Evolutionary conservation across 2,888 invertebrate species (phyloP), one percentile per base, ranked within the genome.

Genomic region (Catocala nupta): DNA sequence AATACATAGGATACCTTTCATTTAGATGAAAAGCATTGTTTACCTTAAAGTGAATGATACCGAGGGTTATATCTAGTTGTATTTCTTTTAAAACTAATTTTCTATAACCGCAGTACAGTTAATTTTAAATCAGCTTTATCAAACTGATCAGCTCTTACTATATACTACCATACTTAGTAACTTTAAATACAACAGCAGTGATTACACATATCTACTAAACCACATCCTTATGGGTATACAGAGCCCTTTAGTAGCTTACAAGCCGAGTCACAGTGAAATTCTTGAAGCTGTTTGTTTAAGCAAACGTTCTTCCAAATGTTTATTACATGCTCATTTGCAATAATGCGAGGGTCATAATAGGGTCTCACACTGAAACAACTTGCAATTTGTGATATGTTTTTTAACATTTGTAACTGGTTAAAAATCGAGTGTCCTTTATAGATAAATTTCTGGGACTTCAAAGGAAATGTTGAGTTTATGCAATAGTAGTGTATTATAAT

Each of bases 301-400:
- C 42, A 52, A 52, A 52, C 42, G 52, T 52, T 52, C 16, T 52
- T 52, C 16, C 42, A 52, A 52, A 52, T 52, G 42, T 42, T 52
- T 52, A 52, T 52, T 52, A 42, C 42, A 16, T 13, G 52, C 39
- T 39, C 42, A 16, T 52, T 52, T 42, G 13, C 52, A 16, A 52
- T 52, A 52, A 52, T 16, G 42, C 60, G 47, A 52, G 16, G 42
- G 42, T 52, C 11, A 42, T 52, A 16, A 42, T 16, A 16, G 16
- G 25, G 42, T 25, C 42, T 52, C 42, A 42, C 1, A n/a, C 13
- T 16, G 0, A 16, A 47, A 47, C 25, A 13, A 47, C 47, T 47
- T 47, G 9, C 47, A 47, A 47, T n/a, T 5, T 47, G 6, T 39
- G 36, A 39, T 47, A 3, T 47, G 16, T 47, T 47, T 47, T 9